Conservation (phyloP, 2,113 vertebrate genomes). For the Aplodontia rufa region DNA sequence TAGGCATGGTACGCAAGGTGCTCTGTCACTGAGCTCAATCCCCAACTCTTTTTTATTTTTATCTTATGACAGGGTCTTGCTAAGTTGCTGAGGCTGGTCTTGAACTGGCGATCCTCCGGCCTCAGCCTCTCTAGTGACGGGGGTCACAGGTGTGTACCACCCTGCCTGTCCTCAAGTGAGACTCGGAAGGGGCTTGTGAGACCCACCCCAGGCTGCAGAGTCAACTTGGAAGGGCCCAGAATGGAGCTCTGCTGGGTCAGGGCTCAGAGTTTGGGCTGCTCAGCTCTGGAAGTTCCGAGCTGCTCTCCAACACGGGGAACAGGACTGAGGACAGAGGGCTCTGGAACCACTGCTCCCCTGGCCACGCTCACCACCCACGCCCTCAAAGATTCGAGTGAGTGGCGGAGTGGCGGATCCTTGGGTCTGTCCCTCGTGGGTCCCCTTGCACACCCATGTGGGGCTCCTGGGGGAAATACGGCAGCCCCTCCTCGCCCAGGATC, state of each 20-base stretch:
- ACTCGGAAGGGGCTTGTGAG: no score
- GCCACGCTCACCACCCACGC: not conserved
- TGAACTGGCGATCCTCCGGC: no score
- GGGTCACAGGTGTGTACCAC: no score
- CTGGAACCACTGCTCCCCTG: not conserved
- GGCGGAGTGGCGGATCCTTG: rapidly evolving
- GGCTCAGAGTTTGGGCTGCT: not conserved
- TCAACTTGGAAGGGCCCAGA: not conserved
- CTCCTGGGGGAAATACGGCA: not conserved
- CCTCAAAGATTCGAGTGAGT: not conserved
- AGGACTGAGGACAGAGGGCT: not conserved
- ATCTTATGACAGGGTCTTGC: no score
- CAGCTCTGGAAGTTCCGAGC: not conserved
- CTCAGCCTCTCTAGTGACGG: no score
- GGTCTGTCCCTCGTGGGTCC: not conserved
- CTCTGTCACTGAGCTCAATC: no score
- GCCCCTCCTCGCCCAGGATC: not conserved
- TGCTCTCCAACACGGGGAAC: not conserved
- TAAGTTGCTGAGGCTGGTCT: no score
- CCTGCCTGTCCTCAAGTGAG: no score
- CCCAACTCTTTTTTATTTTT: no score
- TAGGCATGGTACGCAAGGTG: no score
- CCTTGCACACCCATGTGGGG: rapidly evolving
- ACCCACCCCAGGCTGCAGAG: no score
- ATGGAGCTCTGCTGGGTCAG: not conserved